Base-by-base conservation (phyloP, 2,797 vertebrate genomes). In the Poeciliopsis turneri region DNA sequence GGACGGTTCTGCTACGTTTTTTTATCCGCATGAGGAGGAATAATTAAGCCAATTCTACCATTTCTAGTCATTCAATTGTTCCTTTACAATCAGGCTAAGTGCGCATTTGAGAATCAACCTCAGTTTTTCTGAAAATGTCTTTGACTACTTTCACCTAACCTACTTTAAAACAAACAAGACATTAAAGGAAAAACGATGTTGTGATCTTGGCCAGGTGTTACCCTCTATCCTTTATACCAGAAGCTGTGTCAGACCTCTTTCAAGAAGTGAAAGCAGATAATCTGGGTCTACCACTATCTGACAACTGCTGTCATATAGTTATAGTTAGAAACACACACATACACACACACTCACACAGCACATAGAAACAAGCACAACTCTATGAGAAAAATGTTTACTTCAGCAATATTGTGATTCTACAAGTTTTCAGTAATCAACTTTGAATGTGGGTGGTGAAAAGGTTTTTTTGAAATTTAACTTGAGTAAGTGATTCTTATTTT, bases 61-160 rank as follows among this genome's bases (percentile, higher is more conserved):
- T 84, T 41, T 69, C 18, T 3, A 0, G 41, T 66, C 78, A 74
- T n/a, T 69, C 43, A 83, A 81, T 66, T n/a, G 15, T 71, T 75
- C 43, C 74, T 41, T 55, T 2, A 77, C 23, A 49, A 70, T 79
- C 66, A 39, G 3, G 75, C 70, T 61, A 10, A 66, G 12, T 75
- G 28, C 53, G 36, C 72, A 72, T 75, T 78, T 66, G 9, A 25
- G 66, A 47, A 41, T 55, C 64, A 10, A 5, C 61, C 61, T 43
- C 23, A 23, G 2, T 69, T 69, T 69, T 43, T 41, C 9, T 41
- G 2, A n/a, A 69, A 41, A 39, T 36, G 33, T 23, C 4, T 68
- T 41, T 66, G 64, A 39, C 3, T 20, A 39, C 9, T 66, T 39
- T 23, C 64, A 20, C 64, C 36, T 39, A 66, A 20, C 33, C 18